phyloP scores from a whole-genome alignment of 2,113 vertebrate genomes.

The Psittacara wagleri region DNA sequence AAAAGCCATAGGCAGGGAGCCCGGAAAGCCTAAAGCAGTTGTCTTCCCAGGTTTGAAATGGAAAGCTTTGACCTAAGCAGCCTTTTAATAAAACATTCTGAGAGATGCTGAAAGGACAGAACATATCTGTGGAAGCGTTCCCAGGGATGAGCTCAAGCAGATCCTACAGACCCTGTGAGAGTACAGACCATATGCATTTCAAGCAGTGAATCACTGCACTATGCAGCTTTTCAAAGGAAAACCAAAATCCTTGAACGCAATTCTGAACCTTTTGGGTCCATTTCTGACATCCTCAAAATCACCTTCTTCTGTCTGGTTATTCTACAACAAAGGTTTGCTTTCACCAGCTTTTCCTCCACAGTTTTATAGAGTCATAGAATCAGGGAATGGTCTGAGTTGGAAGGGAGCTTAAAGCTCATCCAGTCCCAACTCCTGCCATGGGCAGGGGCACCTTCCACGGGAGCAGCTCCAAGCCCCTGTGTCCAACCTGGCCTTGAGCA shows the following conservation, averaged over 20 bases:
- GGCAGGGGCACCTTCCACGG: background rate
- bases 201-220: background rate
- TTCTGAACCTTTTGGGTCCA: background rate
- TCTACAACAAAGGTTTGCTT: background rate
- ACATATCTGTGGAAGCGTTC: fast-evolving
- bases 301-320: fast-evolving
- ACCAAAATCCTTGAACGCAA: fast-evolving
- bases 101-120: background rate
- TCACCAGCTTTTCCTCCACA: background rate
- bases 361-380: background rate
- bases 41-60: background rate
- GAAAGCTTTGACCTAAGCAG: background rate
- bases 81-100: background rate
- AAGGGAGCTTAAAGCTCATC: background rate
- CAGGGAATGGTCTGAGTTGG: background rate
- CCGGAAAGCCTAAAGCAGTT: background rate
- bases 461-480: background rate
- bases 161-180: background rate
- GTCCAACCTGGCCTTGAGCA: background rate
- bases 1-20: background rate
- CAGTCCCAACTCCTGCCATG: background rate
- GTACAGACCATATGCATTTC: fast-evolving
- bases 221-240: background rate
- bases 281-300: background rate
- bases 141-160: background rate